Evolutionary conservation across 1,140 invertebrate genomes (phyloP), one percentile per base, ranked within the genome.

Genomic region (Himalopsyche phryganea): DNA sequence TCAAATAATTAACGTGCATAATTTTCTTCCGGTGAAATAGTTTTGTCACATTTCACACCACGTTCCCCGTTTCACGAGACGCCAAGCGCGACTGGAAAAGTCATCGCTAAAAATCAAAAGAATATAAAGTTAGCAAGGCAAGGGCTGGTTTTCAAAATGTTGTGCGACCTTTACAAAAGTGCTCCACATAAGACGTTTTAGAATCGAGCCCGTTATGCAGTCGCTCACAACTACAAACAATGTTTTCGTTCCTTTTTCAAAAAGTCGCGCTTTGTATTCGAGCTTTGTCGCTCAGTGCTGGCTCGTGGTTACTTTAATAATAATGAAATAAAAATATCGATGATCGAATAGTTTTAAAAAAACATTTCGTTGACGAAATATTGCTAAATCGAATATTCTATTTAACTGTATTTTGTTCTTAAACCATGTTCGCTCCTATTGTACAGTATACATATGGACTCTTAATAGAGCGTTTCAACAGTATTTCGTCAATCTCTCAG

Each of bases 81-180:
- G 55, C 38, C 23, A 5, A 40, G 14, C 41, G 46, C 46, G 35
- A 42, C 55, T 50, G 55, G 47, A 58, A 58, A 58, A 58, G 55
- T 58, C 55, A 58, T 58, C 47, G 55, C 47, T 58, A 49, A 58
- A 28, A 58, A 58, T 58, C 55, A 58, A 58, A 58, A 58, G 55
- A 58, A 58, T 49, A 36, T 50, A 53, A 51, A 32, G 49, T 40
- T 44, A 32, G 23, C 23, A 41, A 5, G 17, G 6, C 6, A 23
- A 42, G 5, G 50, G 3, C n/a, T n/a, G 7, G 36, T 7, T 15
- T 13, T 36, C 9, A 20, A 52, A 52, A 52, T 19, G 23, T 28
- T 9, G 9, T 3, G 3, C 3, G 17, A 45, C 40, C 42, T 23
- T 45, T 54, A 9, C n/a, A 28, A 28, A 28, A 28, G 23, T 28